These are phyloP conservation scores for Pontoporia blainvillei DNA, from an alignment of 2,113 vertebrate genomes.

Conservation along the genomic window DNA sequence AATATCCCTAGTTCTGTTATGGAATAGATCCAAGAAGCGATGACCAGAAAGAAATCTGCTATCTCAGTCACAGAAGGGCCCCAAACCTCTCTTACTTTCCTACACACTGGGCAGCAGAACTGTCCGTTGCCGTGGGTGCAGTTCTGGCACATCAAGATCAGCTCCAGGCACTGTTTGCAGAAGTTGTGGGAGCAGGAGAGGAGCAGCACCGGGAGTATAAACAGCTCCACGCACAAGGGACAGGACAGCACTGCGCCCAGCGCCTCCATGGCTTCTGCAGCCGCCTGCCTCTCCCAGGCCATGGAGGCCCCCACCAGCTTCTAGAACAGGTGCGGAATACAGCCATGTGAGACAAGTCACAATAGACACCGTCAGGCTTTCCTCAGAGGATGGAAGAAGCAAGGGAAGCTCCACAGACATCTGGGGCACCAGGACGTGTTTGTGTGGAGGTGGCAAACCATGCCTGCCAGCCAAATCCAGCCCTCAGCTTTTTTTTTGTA, in stretches of 20 bases:
- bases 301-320: neutral
- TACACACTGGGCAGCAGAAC: slow-evolving; percentile 59
- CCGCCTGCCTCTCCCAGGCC: neutral
- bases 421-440: fast-evolving
- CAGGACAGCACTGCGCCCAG: slow-evolving; percentile 24
- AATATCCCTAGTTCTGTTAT: neutral
- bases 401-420: neutral
- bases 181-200: slow-evolving; percentile 61
- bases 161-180: slow-evolving; percentile 68
- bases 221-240: slow-evolving; percentile 47
- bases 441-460: too few species aligned
- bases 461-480: neutral
- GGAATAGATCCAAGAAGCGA: neutral
- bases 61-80: fast-evolving
- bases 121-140: neutral
- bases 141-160: slow-evolving; percentile 41
- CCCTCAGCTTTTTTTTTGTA: neutral
- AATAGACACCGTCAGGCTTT: neutral
- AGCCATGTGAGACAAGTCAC: neutral
- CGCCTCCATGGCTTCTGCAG: neutral
- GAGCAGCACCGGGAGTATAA: slow-evolving; percentile 40
- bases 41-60: neutral
- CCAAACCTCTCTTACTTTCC: slow-evolving; percentile 46
- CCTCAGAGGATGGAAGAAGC: neutral
- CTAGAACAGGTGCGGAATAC: neutral